A percentile compares a stretch with the other conserved stretches of the same genome.
phyloP scores from a whole-genome alignment of 2,888 invertebrate genomes.

The Syritta pipiens region DNA sequence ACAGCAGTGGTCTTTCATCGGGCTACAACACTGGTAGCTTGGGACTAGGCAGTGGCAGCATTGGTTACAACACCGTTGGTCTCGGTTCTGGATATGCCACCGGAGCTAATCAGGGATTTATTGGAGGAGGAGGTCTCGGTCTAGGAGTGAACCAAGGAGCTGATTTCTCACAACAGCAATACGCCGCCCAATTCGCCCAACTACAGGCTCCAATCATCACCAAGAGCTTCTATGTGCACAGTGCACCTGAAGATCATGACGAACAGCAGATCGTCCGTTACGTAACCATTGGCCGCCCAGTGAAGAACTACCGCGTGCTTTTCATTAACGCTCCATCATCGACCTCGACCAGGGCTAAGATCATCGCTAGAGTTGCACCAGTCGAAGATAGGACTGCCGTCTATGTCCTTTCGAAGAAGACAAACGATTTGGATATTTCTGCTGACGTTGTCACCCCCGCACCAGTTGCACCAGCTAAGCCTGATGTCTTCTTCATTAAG shows the following conservation, averaged over 20 bases:
- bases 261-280: conserved; percentile 76
- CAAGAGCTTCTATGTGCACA: conserved; percentile 77
- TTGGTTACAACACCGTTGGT: too few species aligned
- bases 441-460: conserved; percentile 75
- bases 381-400: conserved; percentile 78
- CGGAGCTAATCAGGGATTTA: conserved; percentile 53
- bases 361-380: conserved; percentile 76
- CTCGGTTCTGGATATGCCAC: neutral
- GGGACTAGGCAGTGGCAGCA: neutral
- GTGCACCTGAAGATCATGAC: conserved; percentile 77
- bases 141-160: neutral
- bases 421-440: conserved; percentile 74
- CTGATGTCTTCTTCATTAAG: conserved; percentile 78
- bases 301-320: conserved; percentile 77
- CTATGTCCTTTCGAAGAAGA: conserved; percentile 77
- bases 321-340: conserved; percentile 78
- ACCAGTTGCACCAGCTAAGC: conserved; percentile 74
- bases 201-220: conserved; percentile 72
- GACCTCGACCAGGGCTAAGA: conserved; percentile 74
- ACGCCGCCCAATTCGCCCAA: conserved; percentile 11
- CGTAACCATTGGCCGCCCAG: conserved; percentile 75
- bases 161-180: conserved; percentile 24
- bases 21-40: neutral
- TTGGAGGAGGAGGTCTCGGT: neutral
- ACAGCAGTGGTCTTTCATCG: conserved; percentile 12